Evolutionary conservation across 2,113 vertebrate genomes (phyloP).

Genomic region (Dascyllus trimaculatus): DNA sequence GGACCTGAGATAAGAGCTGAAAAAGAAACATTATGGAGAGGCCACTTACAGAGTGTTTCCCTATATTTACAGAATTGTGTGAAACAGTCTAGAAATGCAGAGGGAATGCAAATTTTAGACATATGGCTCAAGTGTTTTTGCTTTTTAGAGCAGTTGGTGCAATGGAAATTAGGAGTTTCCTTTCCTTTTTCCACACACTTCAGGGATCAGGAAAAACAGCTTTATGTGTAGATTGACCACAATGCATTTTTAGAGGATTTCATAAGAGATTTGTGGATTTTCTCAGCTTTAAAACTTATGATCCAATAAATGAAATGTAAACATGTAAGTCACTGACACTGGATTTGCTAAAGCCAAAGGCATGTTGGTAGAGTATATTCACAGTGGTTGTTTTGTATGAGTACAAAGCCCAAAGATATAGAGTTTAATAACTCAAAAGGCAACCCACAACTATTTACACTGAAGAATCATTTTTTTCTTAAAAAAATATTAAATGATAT

Average conservation of each 20-base stretch:
- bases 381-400: neutral
- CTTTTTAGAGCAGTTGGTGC: too few species aligned
- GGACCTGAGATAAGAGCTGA: neutral
- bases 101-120: too few species aligned
- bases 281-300: neutral
- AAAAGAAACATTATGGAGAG: neutral
- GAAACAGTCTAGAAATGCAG: too few species aligned
- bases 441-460: too few species aligned
- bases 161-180: too few species aligned
- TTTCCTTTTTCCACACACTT: neutral
- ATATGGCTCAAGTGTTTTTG: too few species aligned
- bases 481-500: too few species aligned
- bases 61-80: neutral
- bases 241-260: slow-evolving; percentile 21
- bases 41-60: neutral
- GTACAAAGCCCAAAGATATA: neutral
- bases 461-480: too few species aligned
- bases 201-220: neutral
- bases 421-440: too few species aligned
- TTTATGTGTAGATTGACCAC: neutral
- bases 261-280: neutral
- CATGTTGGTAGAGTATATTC: neutral
- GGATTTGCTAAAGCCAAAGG: neutral
- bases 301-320: neutral
- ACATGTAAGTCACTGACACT: neutral